Evolutionary conservation across 2,888 invertebrate genomes (phyloP).

Genomic region (Dasysyrphus albostriatus): DNA sequence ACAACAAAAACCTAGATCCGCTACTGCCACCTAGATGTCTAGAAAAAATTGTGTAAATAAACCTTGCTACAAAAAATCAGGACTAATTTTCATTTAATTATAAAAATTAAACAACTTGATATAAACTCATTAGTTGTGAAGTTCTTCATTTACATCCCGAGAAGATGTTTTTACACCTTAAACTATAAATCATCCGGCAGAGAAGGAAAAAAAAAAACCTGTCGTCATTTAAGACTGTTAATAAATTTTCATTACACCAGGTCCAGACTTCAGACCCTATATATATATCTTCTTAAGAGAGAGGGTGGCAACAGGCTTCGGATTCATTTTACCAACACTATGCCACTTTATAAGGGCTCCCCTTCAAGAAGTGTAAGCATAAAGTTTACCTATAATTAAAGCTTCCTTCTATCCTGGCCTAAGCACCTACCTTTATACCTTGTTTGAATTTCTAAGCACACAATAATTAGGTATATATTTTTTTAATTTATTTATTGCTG

Average conservation of each 20-base stretch:
- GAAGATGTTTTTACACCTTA: conserved; percentile 57
- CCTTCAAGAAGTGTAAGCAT: neutral
- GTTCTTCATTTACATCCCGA: conserved; percentile 14
- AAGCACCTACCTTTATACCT: neutral
- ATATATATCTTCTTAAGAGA: neutral
- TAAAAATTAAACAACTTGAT: conserved; percentile 43
- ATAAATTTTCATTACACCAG: conserved; percentile 74
- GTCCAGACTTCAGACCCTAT: conserved; percentile 7
- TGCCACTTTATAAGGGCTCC: conserved; percentile 1
- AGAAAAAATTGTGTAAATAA: neutral
- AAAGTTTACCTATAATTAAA: conserved; percentile 19
- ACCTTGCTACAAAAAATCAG: conserved; percentile 18
- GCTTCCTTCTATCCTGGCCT: conserved; percentile 4
- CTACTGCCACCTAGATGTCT: too few species aligned
- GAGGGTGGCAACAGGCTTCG: conserved; percentile 14
- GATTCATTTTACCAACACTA: conserved; percentile 3
- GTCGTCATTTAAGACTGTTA: conserved; percentile 61
- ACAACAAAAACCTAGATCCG: too few species aligned
- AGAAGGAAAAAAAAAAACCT: conserved; percentile 55
- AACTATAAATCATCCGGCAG: conserved; percentile 65
- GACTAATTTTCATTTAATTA: conserved; percentile 58
- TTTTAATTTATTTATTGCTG: conserved; percentile 25
- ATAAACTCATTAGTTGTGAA: conserved; percentile 60
- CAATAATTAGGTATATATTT: conserved; percentile 1
- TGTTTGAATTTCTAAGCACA: conserved; percentile 10